Conservation (phyloP, 1,140 invertebrate species). For the Drosophila ironensis region DNA sequence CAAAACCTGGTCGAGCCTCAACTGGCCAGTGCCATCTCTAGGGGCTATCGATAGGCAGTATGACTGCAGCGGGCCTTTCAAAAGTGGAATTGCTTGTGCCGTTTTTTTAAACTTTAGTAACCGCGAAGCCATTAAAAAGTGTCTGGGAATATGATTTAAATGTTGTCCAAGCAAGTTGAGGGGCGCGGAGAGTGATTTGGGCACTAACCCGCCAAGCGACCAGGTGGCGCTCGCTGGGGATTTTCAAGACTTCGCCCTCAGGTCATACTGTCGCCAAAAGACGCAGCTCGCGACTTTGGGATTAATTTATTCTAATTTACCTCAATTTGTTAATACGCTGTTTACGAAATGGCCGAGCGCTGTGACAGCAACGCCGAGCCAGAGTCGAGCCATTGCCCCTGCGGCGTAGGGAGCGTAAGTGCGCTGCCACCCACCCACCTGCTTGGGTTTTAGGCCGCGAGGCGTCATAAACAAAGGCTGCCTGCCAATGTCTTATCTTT, state of each 20-base stretch:
- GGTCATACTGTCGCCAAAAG: constrained; percentile 7
- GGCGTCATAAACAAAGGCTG: constrained; percentile 26
- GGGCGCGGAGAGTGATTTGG: too few species aligned
- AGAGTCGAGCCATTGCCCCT: constrained; percentile 21
- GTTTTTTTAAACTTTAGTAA: too few species aligned
- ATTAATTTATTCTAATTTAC: constrained; percentile 56
- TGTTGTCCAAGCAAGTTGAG: too few species aligned
- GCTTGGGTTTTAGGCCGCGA: neutral
- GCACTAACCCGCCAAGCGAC: too few species aligned
- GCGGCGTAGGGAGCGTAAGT: constrained; percentile 12
- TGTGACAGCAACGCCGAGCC: neutral
- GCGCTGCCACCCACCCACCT: neutral
- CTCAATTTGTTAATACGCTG: constrained; percentile 50
- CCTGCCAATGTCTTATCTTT: constrained; percentile 18
- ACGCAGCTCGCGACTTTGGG: constrained; percentile 38
- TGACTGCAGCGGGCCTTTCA: too few species aligned
- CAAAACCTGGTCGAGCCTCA: neutral
- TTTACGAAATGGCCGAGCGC: constrained; percentile 22
- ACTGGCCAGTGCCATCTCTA: constrained; percentile 2
- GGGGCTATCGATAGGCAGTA: constrained; percentile 7
- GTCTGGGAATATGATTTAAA: too few species aligned
- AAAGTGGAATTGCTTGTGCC: neutral
- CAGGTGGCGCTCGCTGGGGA: neutral
- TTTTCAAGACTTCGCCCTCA: neutral
- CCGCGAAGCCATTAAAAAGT: too few species aligned